Evolutionary conservation across 2,113 vertebrate species (phyloP), one percentile per base, ranked within the genome.

Genomic region (Phoenicopterus ruber): DNA sequence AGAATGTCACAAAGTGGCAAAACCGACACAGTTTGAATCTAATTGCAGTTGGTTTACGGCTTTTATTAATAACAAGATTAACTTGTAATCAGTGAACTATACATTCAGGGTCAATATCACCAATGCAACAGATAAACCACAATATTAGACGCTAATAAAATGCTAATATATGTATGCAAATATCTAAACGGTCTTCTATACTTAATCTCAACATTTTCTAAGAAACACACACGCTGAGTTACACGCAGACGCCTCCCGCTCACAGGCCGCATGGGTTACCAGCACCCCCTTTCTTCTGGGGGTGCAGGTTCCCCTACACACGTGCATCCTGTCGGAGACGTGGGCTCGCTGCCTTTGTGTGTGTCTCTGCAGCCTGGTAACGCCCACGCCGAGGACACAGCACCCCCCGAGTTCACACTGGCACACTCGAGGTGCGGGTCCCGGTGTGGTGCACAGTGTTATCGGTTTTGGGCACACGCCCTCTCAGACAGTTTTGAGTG

Each of bases 161-260:
- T 29, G 5, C 54, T 50, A 49, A 26, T 80, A 46, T 17, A 16
- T n/a, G 4, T 10, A 26, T 42, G 24, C 4, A 65, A 47, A 42
- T 58, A 34, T 8, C 59, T 77, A 31, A 86, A 61, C 1, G 7
- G 28, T 49, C 34, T 71, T 67, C 52, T 71, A 1, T 44, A 61
- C 0, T 1, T 28, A 71, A 46, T 62, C 19, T 21, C 11, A 36
- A 8, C 0, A 1, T 88, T 77, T 92, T 59, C 47, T 50, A 38
- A 47, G 34, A 50, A 46, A 21, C 0, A 2, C 25, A 54, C 34
- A 17, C 0, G 0, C 22, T 42, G 67, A 54, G 18, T 74, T 22
- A 13, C 29, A 13, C 28, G 61, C 29, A 25, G 73, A 26, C 44
- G 21, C 29, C 49, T 54, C 46, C 50, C 1, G 13, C 52, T 80